These are phyloP conservation scores for Holacanthella duospinosa DNA, from an alignment of 2,888 invertebrate genomes.

Conservation along the genomic window DNA sequence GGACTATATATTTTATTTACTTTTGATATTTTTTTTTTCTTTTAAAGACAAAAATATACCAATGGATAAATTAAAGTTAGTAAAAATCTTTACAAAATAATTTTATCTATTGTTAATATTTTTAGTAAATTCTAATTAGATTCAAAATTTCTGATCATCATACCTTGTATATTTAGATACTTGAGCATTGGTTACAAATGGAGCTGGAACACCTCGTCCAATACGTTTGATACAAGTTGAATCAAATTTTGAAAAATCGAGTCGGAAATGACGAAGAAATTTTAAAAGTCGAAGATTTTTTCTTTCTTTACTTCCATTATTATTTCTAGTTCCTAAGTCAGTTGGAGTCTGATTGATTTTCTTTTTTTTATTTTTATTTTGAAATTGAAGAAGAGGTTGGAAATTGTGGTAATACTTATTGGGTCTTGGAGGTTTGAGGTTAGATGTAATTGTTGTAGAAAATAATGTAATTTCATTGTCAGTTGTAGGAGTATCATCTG, in stretches of 20 bases:
- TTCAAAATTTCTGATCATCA: background rate
- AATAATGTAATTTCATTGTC: slow-evolving; percentile 37
- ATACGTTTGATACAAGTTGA: slow-evolving; percentile 36
- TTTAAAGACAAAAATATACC: background rate
- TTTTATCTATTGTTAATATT: background rate
- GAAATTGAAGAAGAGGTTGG: no score
- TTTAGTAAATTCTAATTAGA: background rate
- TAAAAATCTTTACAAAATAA: no score
- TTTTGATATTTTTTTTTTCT: no score
- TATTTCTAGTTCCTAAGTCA: no score
- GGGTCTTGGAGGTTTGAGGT: slow-evolving; percentile 15
- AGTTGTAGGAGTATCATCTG: slow-evolving; percentile 23
- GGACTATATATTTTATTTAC: no score
- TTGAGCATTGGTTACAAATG: slow-evolving; percentile 33
- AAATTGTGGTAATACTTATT: slow-evolving; percentile 15
- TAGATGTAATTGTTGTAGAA: slow-evolving; percentile 24
- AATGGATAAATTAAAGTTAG: background rate
- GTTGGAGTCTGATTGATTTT: slow-evolving; percentile 16
- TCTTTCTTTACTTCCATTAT: slow-evolving; percentile 14
- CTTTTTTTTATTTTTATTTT: no score
- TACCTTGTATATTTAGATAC: slow-evolving; percentile 36
- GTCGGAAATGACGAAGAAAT: slow-evolving; percentile 36
- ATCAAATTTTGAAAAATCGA: slow-evolving; percentile 38
- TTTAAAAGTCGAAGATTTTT: slow-evolving; percentile 31
- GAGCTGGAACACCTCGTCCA: slow-evolving; percentile 34